Conservation (phyloP, 2,797 vertebrate genomes). For the Delichon dasypus region DNA sequence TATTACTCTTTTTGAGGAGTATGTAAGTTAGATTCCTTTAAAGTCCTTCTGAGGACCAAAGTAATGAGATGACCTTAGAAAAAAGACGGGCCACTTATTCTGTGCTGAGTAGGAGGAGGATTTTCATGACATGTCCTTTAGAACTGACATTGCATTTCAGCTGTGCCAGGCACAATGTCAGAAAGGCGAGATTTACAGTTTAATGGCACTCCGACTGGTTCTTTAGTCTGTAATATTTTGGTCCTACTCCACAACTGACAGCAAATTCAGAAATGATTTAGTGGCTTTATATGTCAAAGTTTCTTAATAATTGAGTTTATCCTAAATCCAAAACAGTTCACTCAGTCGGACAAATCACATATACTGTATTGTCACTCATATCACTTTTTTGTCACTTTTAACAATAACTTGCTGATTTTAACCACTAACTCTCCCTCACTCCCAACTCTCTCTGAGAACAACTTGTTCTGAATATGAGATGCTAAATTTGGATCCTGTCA, state of each 20-base stretch:
- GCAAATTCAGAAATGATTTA: constrained; percentile 24
- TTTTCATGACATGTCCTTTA: not conserved
- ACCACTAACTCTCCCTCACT: constrained; percentile 28
- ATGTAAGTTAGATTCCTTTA: not conserved
- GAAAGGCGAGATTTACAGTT: not conserved
- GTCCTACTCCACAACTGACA: not conserved
- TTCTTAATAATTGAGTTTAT: constrained; percentile 30
- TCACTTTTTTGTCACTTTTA: constrained; percentile 59
- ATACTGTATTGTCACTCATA: constrained; percentile 4
- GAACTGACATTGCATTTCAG: not conserved
- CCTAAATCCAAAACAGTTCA: constrained; percentile 19
- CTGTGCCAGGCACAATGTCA: not conserved
- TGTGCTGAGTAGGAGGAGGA: not conserved
- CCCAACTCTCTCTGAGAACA: constrained; percentile 54
- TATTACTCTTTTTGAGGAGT: not conserved
- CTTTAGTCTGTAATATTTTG: not conserved
- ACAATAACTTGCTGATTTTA: constrained; percentile 64
- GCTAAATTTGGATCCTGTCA: constrained; percentile 72
- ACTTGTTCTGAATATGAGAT: constrained; percentile 56
- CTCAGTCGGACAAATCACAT: constrained; percentile 26
- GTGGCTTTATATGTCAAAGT: not conserved
- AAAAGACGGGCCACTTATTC: not conserved
- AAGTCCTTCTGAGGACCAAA: not conserved
- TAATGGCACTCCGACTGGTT: not conserved
- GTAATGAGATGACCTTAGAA: not conserved